A percentile compares a stretch with the other conserved stretches of the same genome.
Evolutionary conservation across 2,113 vertebrate genomes (phyloP).

Genomic region (Halcyon senegalensis): DNA sequence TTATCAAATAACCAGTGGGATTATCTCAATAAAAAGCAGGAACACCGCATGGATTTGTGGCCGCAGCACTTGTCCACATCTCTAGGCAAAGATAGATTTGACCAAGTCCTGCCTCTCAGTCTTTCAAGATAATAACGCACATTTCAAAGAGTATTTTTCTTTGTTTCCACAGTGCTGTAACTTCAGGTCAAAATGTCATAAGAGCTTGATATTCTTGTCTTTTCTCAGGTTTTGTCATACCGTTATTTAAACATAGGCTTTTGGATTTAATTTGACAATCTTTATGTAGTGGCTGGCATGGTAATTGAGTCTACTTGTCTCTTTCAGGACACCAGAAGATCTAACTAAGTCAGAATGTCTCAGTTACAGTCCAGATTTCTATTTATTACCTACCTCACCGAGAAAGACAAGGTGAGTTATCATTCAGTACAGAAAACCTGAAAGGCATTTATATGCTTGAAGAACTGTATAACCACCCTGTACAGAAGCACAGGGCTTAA

Average conservation of each 20-base stretch:
- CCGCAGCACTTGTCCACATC: background rate
- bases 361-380: slow-evolving; percentile 73
- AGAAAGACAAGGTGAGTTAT: slow-evolving; percentile 91
- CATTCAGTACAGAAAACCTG: slow-evolving; percentile 77
- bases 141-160: background rate
- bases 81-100: slow-evolving; percentile 17
- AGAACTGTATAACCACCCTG: slow-evolving; percentile 37
- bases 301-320: slow-evolving; percentile 91
- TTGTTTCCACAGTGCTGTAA: background rate
- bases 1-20: background rate
- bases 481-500: background rate
- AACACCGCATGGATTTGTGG: background rate
- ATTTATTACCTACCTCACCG: slow-evolving; percentile 86
- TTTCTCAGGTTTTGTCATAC: slow-evolving; percentile 31
- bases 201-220: slow-evolving; percentile 46
- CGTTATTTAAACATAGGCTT: slow-evolving; percentile 42
- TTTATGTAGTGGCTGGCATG: slow-evolving; percentile 75
- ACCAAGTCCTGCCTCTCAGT: background rate
- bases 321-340: slow-evolving; percentile 85
- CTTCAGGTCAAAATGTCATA: slow-evolving; percentile 17
- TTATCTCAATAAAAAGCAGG: background rate
- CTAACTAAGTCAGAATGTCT: slow-evolving; percentile 89
- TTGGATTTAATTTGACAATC: slow-evolving; percentile 80
- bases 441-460: slow-evolving; percentile 73
- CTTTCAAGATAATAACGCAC: background rate